phyloP scores from a whole-genome alignment of 1,140 invertebrate genomes.

The Aphidius gifuensis region DNA sequence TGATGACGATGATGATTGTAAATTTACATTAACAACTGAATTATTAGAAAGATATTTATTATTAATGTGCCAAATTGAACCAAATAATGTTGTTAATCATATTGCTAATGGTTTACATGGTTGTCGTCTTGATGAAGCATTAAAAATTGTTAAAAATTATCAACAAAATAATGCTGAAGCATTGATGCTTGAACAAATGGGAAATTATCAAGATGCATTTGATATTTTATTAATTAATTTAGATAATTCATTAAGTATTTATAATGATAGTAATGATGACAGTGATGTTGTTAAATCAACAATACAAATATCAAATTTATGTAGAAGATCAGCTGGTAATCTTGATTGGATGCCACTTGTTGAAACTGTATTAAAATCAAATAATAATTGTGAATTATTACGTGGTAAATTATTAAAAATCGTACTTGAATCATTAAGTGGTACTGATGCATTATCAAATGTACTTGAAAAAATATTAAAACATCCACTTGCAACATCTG shows the following conservation, averaged over 20 bases:
- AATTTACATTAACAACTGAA: constrained; percentile 54
- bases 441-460: constrained; percentile 48
- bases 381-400: constrained; percentile 40
- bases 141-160: constrained; percentile 43
- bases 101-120: constrained; percentile 42
- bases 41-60: constrained; percentile 65
- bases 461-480: constrained; percentile 52
- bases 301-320: constrained; percentile 43
- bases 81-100: constrained; percentile 47
- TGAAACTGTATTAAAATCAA: constrained; percentile 43
- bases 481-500: constrained; percentile 50
- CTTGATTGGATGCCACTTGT: constrained; percentile 52
- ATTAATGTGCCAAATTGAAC: constrained; percentile 66
- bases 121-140: constrained; percentile 46
- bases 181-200: constrained; percentile 49
- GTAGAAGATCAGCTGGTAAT: constrained; percentile 47
- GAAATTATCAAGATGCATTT: constrained; percentile 51
- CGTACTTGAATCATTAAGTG: constrained; percentile 48
- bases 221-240: constrained; percentile 44
- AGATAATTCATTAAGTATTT: constrained; percentile 36
- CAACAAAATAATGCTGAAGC: constrained; percentile 48
- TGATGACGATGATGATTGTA: constrained; percentile 37
- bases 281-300: constrained; percentile 39
- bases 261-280: constrained; percentile 31
- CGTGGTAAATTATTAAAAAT: constrained; percentile 46